These are phyloP conservation scores for Rotaria sp. DNA, from an alignment of 2,888 invertebrate genomes.

Conservation along the genomic window DNA sequence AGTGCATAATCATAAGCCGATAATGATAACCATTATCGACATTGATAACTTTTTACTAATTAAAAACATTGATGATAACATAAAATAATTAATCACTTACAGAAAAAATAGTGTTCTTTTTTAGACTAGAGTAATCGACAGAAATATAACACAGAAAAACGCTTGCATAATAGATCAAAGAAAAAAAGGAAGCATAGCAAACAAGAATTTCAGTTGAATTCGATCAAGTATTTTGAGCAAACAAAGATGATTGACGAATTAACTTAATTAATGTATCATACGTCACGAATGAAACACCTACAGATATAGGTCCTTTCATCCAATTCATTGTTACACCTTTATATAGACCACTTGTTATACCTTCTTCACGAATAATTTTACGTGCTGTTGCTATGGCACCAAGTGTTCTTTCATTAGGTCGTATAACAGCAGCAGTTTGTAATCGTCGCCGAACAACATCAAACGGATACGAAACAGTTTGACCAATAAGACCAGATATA, in stretches of 20 bases:
- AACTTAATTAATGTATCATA: conserved; percentile 64
- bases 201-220: background rate
- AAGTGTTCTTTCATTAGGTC: conserved; percentile 56
- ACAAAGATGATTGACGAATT: background rate
- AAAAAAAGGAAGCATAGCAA: background rate
- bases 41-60: too few relatives aligned
- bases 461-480: conserved; percentile 88
- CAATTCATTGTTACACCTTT: conserved; percentile 99
- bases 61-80: too few relatives aligned
- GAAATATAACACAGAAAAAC: background rate
- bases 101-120: too few relatives aligned
- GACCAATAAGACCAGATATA: conserved; percentile 81
- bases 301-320: conserved; percentile 68
- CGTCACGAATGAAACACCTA: conserved; percentile 87
- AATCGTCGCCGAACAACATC: conserved; percentile 76
- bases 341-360: conserved; percentile 78
- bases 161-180: background rate
- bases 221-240: background rate
- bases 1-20: too few relatives aligned
- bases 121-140: too few relatives aligned
- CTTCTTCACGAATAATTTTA: conserved; percentile 64
- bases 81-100: too few relatives aligned
- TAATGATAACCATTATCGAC: too few relatives aligned
- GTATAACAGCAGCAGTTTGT: conserved; percentile 55
- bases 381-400: conserved; percentile 65